Evolutionary conservation across 2,888 invertebrate species (phyloP).

Genomic region (Pharmacophagus antenor): DNA sequence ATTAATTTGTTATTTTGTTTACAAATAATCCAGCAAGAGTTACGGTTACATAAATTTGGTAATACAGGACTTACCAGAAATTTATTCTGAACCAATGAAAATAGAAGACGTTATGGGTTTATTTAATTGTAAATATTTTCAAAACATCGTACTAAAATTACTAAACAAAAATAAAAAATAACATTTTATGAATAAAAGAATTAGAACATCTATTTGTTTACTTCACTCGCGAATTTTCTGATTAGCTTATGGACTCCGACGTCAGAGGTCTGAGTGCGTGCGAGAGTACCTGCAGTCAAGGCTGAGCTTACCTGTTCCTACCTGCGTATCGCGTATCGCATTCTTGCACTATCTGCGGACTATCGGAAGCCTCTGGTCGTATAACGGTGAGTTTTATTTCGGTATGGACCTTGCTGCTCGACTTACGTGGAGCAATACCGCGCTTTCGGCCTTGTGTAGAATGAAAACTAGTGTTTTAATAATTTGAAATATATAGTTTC

Average conservation of each 20-base stretch:
- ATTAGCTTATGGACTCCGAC: not conserved
- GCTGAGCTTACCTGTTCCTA: constrained; percentile 58
- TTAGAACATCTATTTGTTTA: not conserved
- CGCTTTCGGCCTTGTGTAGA: constrained; percentile 58
- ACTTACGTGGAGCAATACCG: constrained; percentile 39
- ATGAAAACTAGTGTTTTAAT: constrained; percentile 48
- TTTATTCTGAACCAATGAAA: too few species aligned
- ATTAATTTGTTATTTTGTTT: too few species aligned
- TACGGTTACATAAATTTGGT: too few species aligned
- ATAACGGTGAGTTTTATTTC: constrained; percentile 44
- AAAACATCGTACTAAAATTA: too few species aligned
- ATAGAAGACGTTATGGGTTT: too few species aligned
- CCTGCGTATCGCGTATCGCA: constrained; percentile 60
- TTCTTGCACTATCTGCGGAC: constrained; percentile 70
- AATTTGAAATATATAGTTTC: constrained; percentile 47
- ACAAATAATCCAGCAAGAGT: too few species aligned
- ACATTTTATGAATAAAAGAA: too few species aligned
- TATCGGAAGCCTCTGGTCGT: constrained; percentile 52
- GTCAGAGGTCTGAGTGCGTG: constrained; percentile 19
- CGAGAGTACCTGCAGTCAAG: constrained; percentile 40
- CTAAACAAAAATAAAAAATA: too few species aligned
- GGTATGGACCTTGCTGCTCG: constrained; percentile 52
- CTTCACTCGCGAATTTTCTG: not conserved
- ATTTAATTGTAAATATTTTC: too few species aligned
- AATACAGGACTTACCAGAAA: too few species aligned